phyloP scores from a whole-genome alignment of 2,113 vertebrate genomes.

The Pterocles burchelli region DNA sequence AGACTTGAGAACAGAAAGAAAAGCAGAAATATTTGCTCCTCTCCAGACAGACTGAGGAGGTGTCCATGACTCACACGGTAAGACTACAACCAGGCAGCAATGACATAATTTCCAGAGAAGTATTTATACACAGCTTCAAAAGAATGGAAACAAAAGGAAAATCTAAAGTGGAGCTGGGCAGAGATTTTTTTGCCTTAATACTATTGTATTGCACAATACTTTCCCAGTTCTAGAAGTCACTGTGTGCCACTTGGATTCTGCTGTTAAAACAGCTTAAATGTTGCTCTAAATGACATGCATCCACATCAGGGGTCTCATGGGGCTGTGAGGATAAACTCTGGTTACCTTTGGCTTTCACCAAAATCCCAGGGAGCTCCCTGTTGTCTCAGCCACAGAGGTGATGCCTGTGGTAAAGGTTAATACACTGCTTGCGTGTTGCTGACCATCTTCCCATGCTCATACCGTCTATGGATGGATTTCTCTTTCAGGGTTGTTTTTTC shows the following conservation, averaged over 20 bases:
- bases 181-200: not conserved
- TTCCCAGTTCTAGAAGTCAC: not conserved
- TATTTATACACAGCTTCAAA: slow-evolving; percentile 7
- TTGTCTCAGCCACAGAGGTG: not conserved
- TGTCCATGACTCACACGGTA: not conserved
- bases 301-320: not conserved
- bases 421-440: not conserved
- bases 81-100: not conserved
- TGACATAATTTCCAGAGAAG: not conserved
- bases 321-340: not conserved
- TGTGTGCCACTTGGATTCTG: not conserved
- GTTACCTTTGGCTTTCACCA: not conserved
- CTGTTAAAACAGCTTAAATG: not conserved
- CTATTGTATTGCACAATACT: not conserved
- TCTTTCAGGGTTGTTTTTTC: not conserved
- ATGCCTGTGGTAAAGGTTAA: not conserved
- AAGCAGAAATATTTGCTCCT: slow-evolving; percentile 23
- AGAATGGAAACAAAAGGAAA: not conserved
- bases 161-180: not conserved
- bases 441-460: not conserved
- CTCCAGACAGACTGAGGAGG: slow-evolving; percentile 16
- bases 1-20: slow-evolving; percentile 23
- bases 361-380: not conserved
- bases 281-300: not conserved
- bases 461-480: not conserved